Base-by-base conservation (phyloP, 2,888 invertebrate genomes). In the Pasiphila rectangulata region DNA sequence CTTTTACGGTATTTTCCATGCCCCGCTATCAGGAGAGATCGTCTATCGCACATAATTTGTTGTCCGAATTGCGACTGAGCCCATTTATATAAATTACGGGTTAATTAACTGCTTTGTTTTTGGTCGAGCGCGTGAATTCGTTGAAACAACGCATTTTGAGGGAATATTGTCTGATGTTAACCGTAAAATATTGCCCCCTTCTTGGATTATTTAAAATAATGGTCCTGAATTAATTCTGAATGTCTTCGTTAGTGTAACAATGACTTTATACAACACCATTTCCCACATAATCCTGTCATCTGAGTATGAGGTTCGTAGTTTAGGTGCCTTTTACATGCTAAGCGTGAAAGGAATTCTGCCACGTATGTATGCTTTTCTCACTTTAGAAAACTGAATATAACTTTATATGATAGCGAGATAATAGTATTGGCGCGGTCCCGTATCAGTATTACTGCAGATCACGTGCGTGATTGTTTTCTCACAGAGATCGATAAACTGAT, bases 41-140 rank as follows among this genome's bases (percentile, higher is more conserved):
- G 72, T 59, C 71, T 73, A 73, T 76, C 71, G 69, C 69, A 74
- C 72, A 78, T 77, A 75, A 79, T 75, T 79, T 79, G 75, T 72
- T 75, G 75, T 72, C 72, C 69, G 64, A 78, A 79, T 77, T 76
- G 74, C 71, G 70, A 74, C 71, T 63, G 65, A 66, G 59, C 64
- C 70, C 75, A 75, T 80, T 81, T 75, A 79, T 82, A 79, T 82
- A 81, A 81, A 82, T 82, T 81, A 79, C 72, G 64, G 66, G 68
- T 77, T 81, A 80, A 81, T 82, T 81, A 82, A 80, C 73, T 79
- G 72, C 72, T 77, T 79, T 75, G 75, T 75, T 75, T 72, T 72
- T 69, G 72, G 72, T 64, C 68, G 69, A 69, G 72, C 68, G 71
- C 75, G 71, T 75, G 75, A 78, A 72, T 76, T 76, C 72, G 66